A percentile compares a stretch with the other conserved stretches of the same genome.
Conservation (phyloP, 2,113 vertebrate genomes). For the Charina bottae region DNA sequence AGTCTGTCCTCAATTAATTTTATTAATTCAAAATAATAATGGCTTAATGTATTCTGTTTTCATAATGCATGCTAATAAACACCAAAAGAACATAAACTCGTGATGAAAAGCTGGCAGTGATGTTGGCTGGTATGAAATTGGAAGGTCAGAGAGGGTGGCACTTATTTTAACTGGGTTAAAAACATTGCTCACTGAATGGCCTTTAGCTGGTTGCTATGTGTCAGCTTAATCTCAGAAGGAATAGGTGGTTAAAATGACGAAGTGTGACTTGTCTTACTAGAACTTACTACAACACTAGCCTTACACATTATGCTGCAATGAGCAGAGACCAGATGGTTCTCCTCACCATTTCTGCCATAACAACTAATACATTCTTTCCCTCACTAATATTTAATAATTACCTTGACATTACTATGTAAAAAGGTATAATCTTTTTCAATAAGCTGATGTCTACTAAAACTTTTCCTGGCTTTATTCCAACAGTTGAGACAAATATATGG, state of each 20-base stretch:
- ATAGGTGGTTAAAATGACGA: neutral
- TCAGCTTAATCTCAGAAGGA: neutral
- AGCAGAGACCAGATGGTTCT: neutral
- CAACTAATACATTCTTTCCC: neutral
- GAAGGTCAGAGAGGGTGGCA: neutral
- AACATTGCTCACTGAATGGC: neutral
- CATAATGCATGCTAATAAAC: neutral
- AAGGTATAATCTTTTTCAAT: neutral
- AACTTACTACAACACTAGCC: neutral
- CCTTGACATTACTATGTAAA: neutral
- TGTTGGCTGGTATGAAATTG: neutral
- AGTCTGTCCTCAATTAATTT: neutral
- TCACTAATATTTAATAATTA: neutral
- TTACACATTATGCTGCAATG: neutral
- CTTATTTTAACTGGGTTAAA: neutral
- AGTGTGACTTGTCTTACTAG: neutral
- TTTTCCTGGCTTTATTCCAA: neutral
- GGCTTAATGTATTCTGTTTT: constrained; percentile 3
- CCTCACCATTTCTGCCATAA: neutral
- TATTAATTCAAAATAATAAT: constrained; percentile 7
- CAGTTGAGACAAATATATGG: neutral
- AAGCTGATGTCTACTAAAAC: neutral
- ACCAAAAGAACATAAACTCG: neutral
- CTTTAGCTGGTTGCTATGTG: neutral
- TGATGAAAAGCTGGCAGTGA: neutral